These are phyloP conservation scores for Olivierus martensii DNA, from an alignment of 1,140 invertebrate species.

Conservation along the genomic window DNA sequence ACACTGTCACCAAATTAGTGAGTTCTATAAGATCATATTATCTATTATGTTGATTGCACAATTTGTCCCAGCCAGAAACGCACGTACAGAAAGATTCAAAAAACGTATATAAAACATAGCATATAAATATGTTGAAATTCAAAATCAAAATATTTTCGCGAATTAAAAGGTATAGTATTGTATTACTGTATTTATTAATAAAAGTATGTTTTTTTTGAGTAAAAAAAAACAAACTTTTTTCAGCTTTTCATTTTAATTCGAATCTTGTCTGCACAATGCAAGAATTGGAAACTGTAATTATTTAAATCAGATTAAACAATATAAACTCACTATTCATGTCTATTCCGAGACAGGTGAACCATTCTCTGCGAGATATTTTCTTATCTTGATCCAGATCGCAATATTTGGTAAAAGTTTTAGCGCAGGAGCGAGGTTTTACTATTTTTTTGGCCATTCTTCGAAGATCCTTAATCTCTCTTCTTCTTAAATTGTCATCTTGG, in stretches of 20 bases:
- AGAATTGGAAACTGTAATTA: no score
- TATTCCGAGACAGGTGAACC: constrained; percentile 62
- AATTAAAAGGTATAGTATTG: no score
- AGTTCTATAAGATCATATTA: background rate
- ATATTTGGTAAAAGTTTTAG: constrained; percentile 65
- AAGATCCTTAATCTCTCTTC: constrained; percentile 62
- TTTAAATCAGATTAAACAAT: no score
- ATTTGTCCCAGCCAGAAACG: constrained; percentile 5
- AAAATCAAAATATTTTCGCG: no score
- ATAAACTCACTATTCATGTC: constrained; percentile 40
- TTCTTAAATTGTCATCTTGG: constrained; percentile 53
- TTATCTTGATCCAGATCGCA: constrained; percentile 70
- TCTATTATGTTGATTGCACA: constrained; percentile 8
- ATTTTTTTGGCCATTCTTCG: constrained; percentile 65
- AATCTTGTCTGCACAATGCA: no score
- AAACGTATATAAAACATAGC: no score
- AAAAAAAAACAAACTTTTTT: no score
- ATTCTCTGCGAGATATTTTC: constrained; percentile 55
- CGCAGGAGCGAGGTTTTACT: constrained; percentile 73
- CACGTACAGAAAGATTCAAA: no score
- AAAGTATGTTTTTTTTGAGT: no score
- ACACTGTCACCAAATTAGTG: constrained; percentile 27
- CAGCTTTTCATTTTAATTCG: no score
- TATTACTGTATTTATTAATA: no score
- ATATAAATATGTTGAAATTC: no score